Evolutionary conservation across 2,888 invertebrate species (phyloP).

Genomic region (Linyphia triangularis): DNA sequence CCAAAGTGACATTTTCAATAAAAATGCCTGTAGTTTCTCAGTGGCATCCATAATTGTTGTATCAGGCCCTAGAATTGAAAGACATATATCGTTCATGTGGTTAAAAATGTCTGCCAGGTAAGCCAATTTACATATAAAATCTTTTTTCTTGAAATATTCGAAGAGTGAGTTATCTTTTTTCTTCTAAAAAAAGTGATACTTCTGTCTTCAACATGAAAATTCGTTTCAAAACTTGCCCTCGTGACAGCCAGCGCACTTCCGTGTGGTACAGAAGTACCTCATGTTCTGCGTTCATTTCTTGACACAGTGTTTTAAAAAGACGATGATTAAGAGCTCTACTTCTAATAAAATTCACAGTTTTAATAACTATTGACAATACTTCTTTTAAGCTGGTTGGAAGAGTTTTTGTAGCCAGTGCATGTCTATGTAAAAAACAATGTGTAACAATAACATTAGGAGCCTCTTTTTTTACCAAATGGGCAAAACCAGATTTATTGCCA

Average conservation of each 20-base stretch:
- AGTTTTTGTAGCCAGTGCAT: constrained; percentile 60
- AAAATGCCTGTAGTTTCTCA: constrained; percentile 58
- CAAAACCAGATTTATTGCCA: too few relatives aligned
- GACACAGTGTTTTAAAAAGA: constrained; percentile 63
- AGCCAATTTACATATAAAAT: too few relatives aligned
- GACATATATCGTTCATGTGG: too few relatives aligned
- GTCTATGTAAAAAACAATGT: constrained; percentile 53
- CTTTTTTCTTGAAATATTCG: constrained; percentile 50
- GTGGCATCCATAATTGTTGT: constrained; percentile 51
- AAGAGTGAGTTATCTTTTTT: constrained; percentile 48
- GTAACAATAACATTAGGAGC: too few relatives aligned
- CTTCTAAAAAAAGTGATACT: too few relatives aligned
- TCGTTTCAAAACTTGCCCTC: too few relatives aligned
- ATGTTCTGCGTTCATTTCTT: constrained; percentile 63
- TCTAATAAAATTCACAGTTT: constrained; percentile 59
- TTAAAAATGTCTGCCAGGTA: too few relatives aligned
- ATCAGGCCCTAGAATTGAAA: too few relatives aligned
- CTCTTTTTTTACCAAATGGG: too few relatives aligned
- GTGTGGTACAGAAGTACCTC: constrained; percentile 69
- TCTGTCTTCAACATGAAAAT: too few relatives aligned
- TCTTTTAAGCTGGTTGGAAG: constrained; percentile 62
- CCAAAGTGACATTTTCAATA: constrained; percentile 56
- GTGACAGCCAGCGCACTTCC: constrained; percentile 61
- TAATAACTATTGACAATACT: too few relatives aligned
- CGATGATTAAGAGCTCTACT: constrained; percentile 61